Evolutionary conservation across 2,113 vertebrate genomes (phyloP).

Genomic region (Gasterosteus nipponicus): DNA sequence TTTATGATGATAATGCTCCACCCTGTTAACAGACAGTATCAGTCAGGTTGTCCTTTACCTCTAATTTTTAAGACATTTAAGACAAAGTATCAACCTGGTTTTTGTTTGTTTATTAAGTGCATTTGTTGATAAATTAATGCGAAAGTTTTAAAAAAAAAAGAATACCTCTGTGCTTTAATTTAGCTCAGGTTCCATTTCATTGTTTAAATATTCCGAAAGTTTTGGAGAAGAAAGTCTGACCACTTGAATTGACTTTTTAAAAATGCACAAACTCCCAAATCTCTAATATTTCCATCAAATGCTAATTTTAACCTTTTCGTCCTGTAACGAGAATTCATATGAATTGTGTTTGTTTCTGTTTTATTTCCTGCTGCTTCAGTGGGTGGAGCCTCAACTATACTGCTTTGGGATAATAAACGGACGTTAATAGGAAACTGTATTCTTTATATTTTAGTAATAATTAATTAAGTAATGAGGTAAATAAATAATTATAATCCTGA

Average conservation of each 20-base stretch:
- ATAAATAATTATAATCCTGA: background rate
- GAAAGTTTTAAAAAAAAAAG: background rate
- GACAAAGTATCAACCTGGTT: background rate
- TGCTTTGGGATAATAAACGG: background rate
- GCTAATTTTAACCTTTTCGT: conserved; percentile 13
- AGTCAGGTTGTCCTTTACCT: background rate
- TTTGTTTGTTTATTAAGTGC: background rate
- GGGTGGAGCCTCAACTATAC: background rate
- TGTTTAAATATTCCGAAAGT: background rate
- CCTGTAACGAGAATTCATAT: background rate
- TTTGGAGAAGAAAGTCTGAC: background rate
- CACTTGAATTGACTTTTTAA: background rate
- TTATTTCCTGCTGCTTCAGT: background rate
- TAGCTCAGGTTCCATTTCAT: background rate
- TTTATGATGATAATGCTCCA: background rate
- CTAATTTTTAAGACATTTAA: background rate
- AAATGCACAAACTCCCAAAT: background rate
- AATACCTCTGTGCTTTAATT: background rate
- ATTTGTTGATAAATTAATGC: background rate
- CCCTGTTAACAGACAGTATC: background rate
- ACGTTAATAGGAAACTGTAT: background rate
- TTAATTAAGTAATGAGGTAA: background rate
- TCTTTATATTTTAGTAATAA: background rate
- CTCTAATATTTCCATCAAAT: background rate
- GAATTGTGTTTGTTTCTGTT: background rate